Base-by-base conservation (phyloP, 2,888 invertebrate genomes). In the Bombylius discolor region DNA sequence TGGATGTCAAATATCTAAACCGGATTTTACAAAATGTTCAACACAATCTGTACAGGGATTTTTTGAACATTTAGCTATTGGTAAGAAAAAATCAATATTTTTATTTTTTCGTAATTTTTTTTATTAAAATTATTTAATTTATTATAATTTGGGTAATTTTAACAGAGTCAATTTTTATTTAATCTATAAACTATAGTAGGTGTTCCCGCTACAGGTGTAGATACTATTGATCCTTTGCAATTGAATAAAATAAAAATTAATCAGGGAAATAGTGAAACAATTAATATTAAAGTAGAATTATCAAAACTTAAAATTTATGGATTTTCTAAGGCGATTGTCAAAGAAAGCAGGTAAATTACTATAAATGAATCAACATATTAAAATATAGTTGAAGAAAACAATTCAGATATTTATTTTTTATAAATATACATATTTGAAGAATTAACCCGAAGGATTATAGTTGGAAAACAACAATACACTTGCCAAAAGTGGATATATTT, bases 201-300 rank as follows among this genome's bases (percentile, higher is more conserved):
- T 32, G 70, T 72, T 55, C 72, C 72, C 23, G 73, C 73, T 8
- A 61, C 74, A 49, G 23, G 23, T 23, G 73, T 86, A 64, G 74
- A 78, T 50, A 79, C 82, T 51, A 74, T 85, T 64, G 86, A 86
- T 71, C 86, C 86, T 4, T 70, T 86, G 57, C 77, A 81, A 63
- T 77, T 86, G 54, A 81, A 81, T 49, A 78, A 80, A 70, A 81
- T 86, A 65, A 78, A 81, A 71, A 84, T 86, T 65, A 73, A 84
- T 47, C 84, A 85, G 76, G 85, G 85, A 56, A 82, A 83, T 54
- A 72, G 68, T 56, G 84, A 85, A 46, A 85, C 85, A 7, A 85
- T 86, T 8, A 84, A 82, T 64, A 81, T 86, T 1, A 85, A 86
- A 67, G 84, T 85, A 45, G 84, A 85, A 39, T 72, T 86, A 56